A percentile compares a stretch with the other conserved stretches of the same genome.
Evolutionary conservation across 2,797 vertebrate genomes (phyloP).

Genomic region (Enteromius trimaculatus): DNA sequence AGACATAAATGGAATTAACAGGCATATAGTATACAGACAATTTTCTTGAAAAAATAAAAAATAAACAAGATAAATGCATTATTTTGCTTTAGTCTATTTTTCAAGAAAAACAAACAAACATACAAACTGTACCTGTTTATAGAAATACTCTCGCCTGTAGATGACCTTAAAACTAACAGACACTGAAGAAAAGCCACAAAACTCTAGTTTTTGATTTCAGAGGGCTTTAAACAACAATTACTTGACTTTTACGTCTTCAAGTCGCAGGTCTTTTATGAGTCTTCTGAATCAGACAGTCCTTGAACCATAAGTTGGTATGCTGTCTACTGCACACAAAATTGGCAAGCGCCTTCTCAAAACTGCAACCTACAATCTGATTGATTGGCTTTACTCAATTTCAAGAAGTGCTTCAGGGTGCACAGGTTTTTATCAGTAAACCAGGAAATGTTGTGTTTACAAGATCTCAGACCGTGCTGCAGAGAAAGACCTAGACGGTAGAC

Average conservation of each 20-base stretch:
- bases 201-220: neutral
- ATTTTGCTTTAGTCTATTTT: neutral
- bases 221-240: neutral
- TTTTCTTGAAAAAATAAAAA: neutral
- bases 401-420: constrained; percentile 22
- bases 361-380: constrained; percentile 35
- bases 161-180: neutral
- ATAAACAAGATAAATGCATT: neutral
- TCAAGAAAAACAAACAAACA: too few relatives aligned
- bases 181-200: neutral
- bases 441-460: constrained; percentile 30
- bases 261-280: neutral
- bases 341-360: neutral
- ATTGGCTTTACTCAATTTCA: constrained; percentile 27
- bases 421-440: constrained; percentile 29
- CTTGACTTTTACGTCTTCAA: neutral
- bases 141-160: neutral
- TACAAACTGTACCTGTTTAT: too few relatives aligned
- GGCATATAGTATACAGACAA: too few relatives aligned
- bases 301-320: neutral
- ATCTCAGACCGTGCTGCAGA: neutral
- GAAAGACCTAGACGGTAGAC: neutral
- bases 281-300: neutral
- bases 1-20: neutral
- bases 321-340: neutral